Evolutionary conservation across 2,888 invertebrate species (phyloP), one percentile per base, ranked within the genome.

Genomic region (Cataglyphis livida): DNA sequence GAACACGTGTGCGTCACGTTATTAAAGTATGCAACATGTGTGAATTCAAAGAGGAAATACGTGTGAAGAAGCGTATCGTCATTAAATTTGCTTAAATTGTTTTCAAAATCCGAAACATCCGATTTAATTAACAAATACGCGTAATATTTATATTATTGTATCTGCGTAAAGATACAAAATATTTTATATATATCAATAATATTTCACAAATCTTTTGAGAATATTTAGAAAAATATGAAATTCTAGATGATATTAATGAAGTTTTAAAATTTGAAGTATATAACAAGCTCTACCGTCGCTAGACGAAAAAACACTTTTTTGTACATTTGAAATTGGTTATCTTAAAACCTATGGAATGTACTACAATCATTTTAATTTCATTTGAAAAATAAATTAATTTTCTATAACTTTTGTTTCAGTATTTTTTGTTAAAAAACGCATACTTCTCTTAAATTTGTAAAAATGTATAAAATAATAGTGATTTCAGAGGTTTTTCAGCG

Each of bases 1-100:
- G 81, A 85, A 85, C 89, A 86, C 86, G 89, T 90, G 88, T 89
- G 89, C 79, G 82, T 90, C 70, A 79, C 18, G 66, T 81, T 83
- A 85, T 87, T 81, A 86, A 81, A 73, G 64, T 81, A 68, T 62
- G 54, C 32, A 85, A 87, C 88, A 88, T 87, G 90, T 89, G 61
- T 84, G 85, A 89, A 86, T 89, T 66, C 28, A 7, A 73, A 15
- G 9, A 75, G 48, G 7, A 79, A 79, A 59, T 66, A 21, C 64
- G 71, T 44, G 32, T 21, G 59, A 32, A 38, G n/a, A 3, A 25
- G 5, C 25, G 28, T 70, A 70, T 73, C 15, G n/a, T 66, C 51
- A 1, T 66, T 4, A 25, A 71, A 9, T 48, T 71, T 2, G 35
- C n/a, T 57, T 6, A 25, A 25, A 25, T 3, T 54, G 64, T 25